Conservation (phyloP, 2,888 invertebrate genomes). For the Helicoverpa assulta region DNA sequence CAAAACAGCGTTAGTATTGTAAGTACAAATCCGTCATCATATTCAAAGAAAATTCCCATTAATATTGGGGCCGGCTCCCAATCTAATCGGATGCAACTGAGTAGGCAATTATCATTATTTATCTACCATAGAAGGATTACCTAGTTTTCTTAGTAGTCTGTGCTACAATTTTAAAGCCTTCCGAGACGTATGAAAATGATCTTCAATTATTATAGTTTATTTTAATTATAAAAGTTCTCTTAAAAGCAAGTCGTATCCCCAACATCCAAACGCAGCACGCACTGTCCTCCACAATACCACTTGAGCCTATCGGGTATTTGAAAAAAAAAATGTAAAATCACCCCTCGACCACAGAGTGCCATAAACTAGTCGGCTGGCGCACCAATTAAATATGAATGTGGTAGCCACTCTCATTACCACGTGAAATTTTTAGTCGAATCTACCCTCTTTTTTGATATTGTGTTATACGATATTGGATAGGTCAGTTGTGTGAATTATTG, state of each 20-base stretch:
- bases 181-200: too few species aligned
- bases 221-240: too few species aligned
- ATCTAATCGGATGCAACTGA: too few species aligned
- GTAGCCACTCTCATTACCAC: conserved; percentile 79
- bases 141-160: too few species aligned
- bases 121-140: too few species aligned
- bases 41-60: too few species aligned
- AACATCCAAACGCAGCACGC: conserved; percentile 60
- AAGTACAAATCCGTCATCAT: too few species aligned
- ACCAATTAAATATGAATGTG: conserved; percentile 88
- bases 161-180: too few species aligned
- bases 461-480: conserved; percentile 64
- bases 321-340: conserved; percentile 87
- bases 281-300: conserved; percentile 88
- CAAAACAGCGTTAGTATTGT: too few species aligned
- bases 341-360: conserved; percentile 81
- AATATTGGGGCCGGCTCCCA: too few species aligned
- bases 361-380: conserved; percentile 81
- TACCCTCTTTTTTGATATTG: conserved; percentile 67
- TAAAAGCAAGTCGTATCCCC: conserved; percentile 41
- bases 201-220: too few species aligned
- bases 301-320: conserved; percentile 85
- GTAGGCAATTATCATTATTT: too few species aligned
- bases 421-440: conserved; percentile 73
- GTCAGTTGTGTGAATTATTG: conserved; percentile 68